Evolutionary conservation across 92 coral and sea anemone species (phyloP).

Genomic region (Muricea muricata): DNA sequence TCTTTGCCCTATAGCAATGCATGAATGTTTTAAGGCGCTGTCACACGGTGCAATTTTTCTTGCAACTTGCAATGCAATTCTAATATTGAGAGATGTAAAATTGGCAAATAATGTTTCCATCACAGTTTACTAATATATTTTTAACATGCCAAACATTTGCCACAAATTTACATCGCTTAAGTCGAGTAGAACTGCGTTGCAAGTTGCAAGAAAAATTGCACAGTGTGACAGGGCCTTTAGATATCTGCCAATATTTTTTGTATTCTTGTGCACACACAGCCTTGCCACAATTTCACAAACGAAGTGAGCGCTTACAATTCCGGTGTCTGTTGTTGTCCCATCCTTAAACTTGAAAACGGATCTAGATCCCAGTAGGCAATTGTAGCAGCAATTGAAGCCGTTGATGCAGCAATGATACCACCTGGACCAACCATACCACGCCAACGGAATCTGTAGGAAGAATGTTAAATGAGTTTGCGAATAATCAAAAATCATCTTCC

Average conservation of each 20-base stretch:
- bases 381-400: constrained; percentile 59
- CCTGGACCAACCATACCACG: constrained; percentile 59
- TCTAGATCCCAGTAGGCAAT: constrained; percentile 56
- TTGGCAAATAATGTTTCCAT: not conserved
- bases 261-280: too few relatives aligned
- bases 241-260: too few relatives aligned
- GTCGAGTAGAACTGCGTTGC: too few relatives aligned
- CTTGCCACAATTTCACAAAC: not conserved
- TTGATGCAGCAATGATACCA: constrained; percentile 59
- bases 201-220: too few relatives aligned
- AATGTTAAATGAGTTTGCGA: not conserved
- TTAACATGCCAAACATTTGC: too few relatives aligned
- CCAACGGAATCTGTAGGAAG: constrained; percentile 57
- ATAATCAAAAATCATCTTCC: not conserved
- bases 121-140: too few relatives aligned
- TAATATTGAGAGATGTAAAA: too few relatives aligned
- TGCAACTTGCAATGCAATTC: too few relatives aligned
- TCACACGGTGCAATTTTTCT: not conserved
- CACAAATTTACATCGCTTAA: too few relatives aligned
- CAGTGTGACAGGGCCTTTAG: too few relatives aligned
- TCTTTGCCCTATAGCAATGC: not conserved
- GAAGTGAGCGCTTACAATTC: constrained; percentile 1
- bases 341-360: not conserved
- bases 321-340: not conserved
- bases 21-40: too few relatives aligned